Evolutionary conservation across 2,888 invertebrate species (phyloP).

Genomic region (Cataglyphis livida): DNA sequence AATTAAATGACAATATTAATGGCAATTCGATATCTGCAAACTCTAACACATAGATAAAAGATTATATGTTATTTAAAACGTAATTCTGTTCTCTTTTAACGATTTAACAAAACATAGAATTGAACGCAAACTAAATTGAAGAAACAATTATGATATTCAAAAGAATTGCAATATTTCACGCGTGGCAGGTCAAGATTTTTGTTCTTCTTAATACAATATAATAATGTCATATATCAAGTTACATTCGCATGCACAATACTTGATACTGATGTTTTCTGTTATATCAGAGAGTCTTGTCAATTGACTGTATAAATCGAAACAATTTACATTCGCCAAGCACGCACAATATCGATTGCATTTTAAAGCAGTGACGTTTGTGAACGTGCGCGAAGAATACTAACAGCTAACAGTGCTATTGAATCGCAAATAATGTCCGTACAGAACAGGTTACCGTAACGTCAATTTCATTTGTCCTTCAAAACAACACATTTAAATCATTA

Average conservation of each 20-base stretch:
- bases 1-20: neutral
- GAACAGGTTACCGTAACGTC: neutral
- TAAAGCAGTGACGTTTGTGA: slow-evolving; percentile 55
- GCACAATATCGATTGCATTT: slow-evolving; percentile 41
- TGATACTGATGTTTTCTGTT: neutral
- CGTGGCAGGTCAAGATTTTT: neutral
- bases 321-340: slow-evolving; percentile 61
- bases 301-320: slow-evolving; percentile 43
- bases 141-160: neutral
- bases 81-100: neutral
- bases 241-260: neutral
- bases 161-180: neutral
- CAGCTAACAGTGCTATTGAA: slow-evolving; percentile 34
- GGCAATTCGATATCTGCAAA: neutral
- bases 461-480: slow-evolving; percentile 9
- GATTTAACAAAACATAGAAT: neutral
- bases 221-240: neutral
- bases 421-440: slow-evolving; percentile 19
- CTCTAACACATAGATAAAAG: neutral
- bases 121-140: neutral
- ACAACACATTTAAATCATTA: neutral
- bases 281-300: slow-evolving; percentile 8
- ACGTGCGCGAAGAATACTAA: slow-evolving; percentile 50
- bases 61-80: neutral
- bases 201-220: neutral